A percentile compares a stretch with the other conserved stretches of the same genome.
Conservation (phyloP, 2,888 invertebrate genomes). For the Hetaerina titia region DNA sequence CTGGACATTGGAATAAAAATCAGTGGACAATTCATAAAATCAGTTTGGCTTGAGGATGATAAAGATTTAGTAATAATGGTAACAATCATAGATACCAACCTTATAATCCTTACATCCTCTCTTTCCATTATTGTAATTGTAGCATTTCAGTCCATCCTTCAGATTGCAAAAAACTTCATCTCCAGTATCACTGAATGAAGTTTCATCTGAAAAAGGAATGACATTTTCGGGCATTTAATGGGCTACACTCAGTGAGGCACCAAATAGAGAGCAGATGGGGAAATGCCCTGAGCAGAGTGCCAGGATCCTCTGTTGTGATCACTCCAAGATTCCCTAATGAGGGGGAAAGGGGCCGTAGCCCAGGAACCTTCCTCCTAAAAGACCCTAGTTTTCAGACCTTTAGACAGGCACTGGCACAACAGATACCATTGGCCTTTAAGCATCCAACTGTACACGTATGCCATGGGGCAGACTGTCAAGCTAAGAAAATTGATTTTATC, state of each 20-base stretch:
- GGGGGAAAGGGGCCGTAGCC: too few relatives aligned
- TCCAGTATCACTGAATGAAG: conserved; percentile 26
- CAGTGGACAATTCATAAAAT: too few relatives aligned
- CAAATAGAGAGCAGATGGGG: neutral
- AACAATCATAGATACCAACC: neutral
- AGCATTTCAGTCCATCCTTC: conserved; percentile 27
- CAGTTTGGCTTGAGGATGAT: too few relatives aligned
- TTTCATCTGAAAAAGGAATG: neutral
- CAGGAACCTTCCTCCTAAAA: too few relatives aligned
- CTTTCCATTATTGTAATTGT: conserved; percentile 5
- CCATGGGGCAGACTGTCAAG: neutral
- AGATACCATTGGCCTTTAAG: too few relatives aligned
- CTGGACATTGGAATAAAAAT: too few relatives aligned
- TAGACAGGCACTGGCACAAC: too few relatives aligned
- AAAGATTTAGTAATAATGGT: too few relatives aligned
- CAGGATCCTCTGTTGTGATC: too few relatives aligned
- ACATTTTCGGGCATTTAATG: neutral
- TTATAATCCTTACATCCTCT: conserved; percentile 48
- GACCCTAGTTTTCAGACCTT: too few relatives aligned
- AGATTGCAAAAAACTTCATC: conserved; percentile 22
- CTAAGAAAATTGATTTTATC: neutral
- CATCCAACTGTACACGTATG: too few relatives aligned
- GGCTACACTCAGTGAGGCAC: neutral
- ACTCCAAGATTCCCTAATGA: too few relatives aligned
- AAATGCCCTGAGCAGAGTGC: neutral